Evolutionary conservation across 2,113 vertebrate species (phyloP), one percentile per base, ranked within the genome.

Genomic region (Glaucomys volans): DNA sequence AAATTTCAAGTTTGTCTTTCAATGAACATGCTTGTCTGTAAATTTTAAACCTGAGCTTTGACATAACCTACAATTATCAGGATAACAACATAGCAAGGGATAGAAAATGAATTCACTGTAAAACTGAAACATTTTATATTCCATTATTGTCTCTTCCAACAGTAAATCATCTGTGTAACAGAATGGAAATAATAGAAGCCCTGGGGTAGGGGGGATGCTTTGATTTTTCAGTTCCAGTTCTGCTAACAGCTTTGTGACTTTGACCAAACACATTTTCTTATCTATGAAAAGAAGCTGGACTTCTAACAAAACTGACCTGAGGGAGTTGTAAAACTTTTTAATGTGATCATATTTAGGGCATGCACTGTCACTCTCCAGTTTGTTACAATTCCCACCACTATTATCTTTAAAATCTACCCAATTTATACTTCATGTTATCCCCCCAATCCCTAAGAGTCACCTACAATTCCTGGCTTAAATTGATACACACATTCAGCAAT

Each of bases 1-100:
- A 71, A 95, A 92, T 1, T n/a, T 94, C 79, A 96, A 96, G 95
- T 97, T 97, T 96, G 92, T 92, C 97, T 95, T 92, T 95, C 94
- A 97, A 30, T 32, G 95, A 69, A 97, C 64, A 96, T 92, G 12
- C 72, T 91, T 97, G 96, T 94, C 95, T 89, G 80, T 89, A 96
- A 95, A 95, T 84, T 92, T 95, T 84, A 95, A 96, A 92, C 67
- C 87, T 87, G 54, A 95, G 92, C 80, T 95, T 94, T 95, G 87
- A 82, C 90, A 87, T 9, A 92, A 80, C 80, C 86, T 96, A 67
- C 93, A 97, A 96, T 97, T 98, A 97, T 92, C 72, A 37, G 20
- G 1, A 16, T 12, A 92, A 77, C 17, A 97, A 96, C 91, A 91
- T 4, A 94, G 81, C 71, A n/a, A 96, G 2, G 92, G 42, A 76